A percentile compares a stretch with the other conserved stretches of the same genome.
phyloP scores from a whole-genome alignment of 2,113 vertebrate species.

The Odocoileus hemionus region DNA sequence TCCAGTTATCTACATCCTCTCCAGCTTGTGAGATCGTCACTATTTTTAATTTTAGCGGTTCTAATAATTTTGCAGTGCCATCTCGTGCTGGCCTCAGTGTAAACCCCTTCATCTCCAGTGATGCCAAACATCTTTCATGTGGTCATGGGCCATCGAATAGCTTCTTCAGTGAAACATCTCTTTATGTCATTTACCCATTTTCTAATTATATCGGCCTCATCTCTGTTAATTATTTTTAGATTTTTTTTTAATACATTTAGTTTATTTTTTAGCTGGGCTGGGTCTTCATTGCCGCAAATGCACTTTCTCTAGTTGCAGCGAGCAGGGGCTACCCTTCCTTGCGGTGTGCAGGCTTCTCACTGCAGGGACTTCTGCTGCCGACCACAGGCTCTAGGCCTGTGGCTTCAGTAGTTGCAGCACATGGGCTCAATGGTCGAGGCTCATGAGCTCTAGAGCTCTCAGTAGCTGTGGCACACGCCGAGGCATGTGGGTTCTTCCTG shows the following conservation, averaged over 20 bases:
- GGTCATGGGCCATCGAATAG: not conserved
- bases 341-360: not conserved
- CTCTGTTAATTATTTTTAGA: not conserved
- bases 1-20: not conserved
- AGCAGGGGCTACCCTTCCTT: not conserved
- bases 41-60: not conserved
- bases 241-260: not conserved
- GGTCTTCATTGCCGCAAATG: not conserved
- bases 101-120: not conserved
- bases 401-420: not conserved
- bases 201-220: not conserved
- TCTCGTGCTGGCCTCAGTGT: not conserved
- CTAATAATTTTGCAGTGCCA: not conserved
- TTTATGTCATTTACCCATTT: not conserved
- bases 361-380: not conserved
- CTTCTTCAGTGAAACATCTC: not conserved
- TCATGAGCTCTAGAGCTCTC: not conserved
- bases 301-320: not conserved
- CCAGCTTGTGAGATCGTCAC: not conserved
- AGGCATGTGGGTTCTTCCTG: not conserved
- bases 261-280: not conserved
- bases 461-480: not conserved
- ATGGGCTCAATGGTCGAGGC: not conserved
- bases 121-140: not conserved
- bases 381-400: not conserved